Conservation (phyloP, 2,888 invertebrate genomes). For the Tenthredo amoena region DNA sequence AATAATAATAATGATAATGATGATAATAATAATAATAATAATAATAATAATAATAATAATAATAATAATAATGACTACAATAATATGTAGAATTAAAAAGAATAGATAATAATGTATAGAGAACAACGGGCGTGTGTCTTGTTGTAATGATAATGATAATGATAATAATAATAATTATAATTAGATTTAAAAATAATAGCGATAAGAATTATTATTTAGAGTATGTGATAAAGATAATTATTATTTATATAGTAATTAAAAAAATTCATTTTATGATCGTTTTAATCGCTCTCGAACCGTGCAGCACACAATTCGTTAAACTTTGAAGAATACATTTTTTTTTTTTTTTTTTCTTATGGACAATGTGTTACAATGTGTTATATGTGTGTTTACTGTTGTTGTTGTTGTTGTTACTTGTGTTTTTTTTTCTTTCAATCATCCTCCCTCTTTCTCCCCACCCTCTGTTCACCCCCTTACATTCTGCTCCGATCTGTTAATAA, state of each 20-base stretch:
- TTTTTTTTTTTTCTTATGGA: slow-evolving; percentile 55
- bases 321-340: slow-evolving; percentile 65
- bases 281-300: slow-evolving; percentile 58
- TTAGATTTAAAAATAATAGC: slow-evolving; percentile 50
- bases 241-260: slow-evolving; percentile 66
- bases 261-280: slow-evolving; percentile 68
- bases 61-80: slow-evolving; percentile 36
- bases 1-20: not conserved
- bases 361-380: slow-evolving; percentile 1
- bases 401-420: slow-evolving; percentile 12
- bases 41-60: slow-evolving; percentile 12
- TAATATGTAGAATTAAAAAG: slow-evolving; percentile 38
- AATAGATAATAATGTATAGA: slow-evolving; percentile 25
- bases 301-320: slow-evolving; percentile 65
- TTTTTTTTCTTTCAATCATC: not conserved
- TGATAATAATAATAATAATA: not conserved
- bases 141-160: slow-evolving; percentile 58
- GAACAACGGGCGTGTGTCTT: slow-evolving; percentile 29
- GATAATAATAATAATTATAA: slow-evolving; percentile 50
- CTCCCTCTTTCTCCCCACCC: not conserved
- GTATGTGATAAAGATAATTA: slow-evolving; percentile 67
- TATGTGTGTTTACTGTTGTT: not conserved
- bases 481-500: slow-evolving; percentile 10
- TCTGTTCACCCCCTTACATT: not conserved
- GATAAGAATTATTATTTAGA: slow-evolving; percentile 49